Evolutionary conservation across 1,140 invertebrate species (phyloP).

Genomic region (Apolygus lucorum): DNA sequence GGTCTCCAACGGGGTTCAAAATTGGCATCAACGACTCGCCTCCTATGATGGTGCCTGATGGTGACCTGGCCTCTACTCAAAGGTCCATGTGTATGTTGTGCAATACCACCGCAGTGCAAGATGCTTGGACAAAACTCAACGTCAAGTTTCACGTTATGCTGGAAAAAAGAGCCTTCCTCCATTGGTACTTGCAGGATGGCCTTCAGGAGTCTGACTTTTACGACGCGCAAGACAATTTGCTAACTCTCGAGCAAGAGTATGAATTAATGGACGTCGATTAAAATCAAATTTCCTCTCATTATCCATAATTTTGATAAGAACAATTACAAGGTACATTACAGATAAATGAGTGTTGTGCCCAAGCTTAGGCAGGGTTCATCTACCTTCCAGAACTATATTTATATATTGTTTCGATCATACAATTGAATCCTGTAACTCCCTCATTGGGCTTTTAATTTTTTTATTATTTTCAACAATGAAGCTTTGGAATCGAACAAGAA

Average conservation of each 20-base stretch:
- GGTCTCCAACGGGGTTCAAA: constrained; percentile 53
- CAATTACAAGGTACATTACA: too few species aligned
- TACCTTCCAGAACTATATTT: too few species aligned
- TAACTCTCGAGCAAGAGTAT: constrained; percentile 52
- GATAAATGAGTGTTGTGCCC: too few species aligned
- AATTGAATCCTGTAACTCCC: too few species aligned
- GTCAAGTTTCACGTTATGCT: constrained; percentile 55
- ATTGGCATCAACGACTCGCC: constrained; percentile 71
- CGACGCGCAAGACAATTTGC: constrained; percentile 50
- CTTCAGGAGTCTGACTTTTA: constrained; percentile 54
- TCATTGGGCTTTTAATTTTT: too few species aligned
- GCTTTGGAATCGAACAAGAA: too few species aligned
- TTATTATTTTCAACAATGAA: too few species aligned
- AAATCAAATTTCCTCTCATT: too few species aligned
- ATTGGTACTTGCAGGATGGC: constrained; percentile 42
- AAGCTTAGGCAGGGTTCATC: too few species aligned
- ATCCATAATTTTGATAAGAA: too few species aligned
- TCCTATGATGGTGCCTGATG: constrained; percentile 65
- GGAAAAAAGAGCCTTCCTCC: constrained; percentile 41
- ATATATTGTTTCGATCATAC: too few species aligned
- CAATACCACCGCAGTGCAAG: constrained; percentile 73
- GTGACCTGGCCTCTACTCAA: constrained; percentile 70
- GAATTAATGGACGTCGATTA: not conserved
- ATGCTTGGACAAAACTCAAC: constrained; percentile 65
- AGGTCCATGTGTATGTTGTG: constrained; percentile 74